Percentiles rank a stretch among this genome's conserved stretches.
Conservation (phyloP, 2,797 vertebrate genomes). For the Acanthornis magna region DNA sequence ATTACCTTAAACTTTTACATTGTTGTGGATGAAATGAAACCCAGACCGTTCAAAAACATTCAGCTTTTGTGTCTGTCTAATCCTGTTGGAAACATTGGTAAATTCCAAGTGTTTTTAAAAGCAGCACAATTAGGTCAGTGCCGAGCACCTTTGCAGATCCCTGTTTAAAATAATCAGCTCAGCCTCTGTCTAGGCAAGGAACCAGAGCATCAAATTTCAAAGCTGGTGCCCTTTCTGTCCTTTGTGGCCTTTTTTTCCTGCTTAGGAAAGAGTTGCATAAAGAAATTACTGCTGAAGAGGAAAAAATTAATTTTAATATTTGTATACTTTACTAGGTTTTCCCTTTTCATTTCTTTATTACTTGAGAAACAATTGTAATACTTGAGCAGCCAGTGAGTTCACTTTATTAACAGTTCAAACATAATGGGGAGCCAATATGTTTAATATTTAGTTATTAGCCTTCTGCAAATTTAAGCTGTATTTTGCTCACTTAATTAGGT, state of each 20-base stretch:
- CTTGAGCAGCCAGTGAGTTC: conserved; percentile 32
- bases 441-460: conserved; percentile 57
- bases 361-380: conserved; percentile 28
- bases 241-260: not conserved
- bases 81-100: not conserved
- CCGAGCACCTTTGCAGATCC: not conserved
- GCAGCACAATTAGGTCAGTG: not conserved
- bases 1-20: not conserved
- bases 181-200: not conserved
- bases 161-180: not conserved
- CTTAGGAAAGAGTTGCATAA: not conserved
- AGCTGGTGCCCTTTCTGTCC: not conserved
- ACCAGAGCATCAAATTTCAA: not conserved
- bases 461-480: conserved; percentile 43
- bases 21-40: not conserved
- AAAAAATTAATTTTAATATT: not conserved
- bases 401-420: conserved; percentile 56
- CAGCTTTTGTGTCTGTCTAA: not conserved
- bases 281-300: not conserved
- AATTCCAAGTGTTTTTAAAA: not conserved
- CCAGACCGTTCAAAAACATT: not conserved
- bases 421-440: conserved; percentile 50
- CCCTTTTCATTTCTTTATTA: conserved; percentile 13
- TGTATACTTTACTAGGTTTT: not conserved
- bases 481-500: conserved; percentile 66